Evolutionary conservation across 1,140 invertebrate genomes (phyloP).

Genomic region (Drosophila nikananu): DNA sequence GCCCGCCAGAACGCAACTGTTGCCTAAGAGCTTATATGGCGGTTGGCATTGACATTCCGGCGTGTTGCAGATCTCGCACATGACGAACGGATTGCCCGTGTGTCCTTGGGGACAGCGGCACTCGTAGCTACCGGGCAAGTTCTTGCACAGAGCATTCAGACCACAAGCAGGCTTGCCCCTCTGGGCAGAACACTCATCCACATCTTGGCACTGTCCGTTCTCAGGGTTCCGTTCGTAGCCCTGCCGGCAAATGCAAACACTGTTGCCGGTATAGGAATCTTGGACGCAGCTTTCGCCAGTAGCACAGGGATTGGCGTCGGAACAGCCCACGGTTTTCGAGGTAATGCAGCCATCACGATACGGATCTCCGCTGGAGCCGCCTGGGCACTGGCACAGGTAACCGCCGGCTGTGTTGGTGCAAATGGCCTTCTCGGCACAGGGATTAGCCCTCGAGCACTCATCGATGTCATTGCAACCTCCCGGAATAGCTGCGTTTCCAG

Average conservation of each 20-base stretch:
- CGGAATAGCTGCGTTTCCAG: constrained; percentile 88
- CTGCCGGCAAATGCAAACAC: constrained; percentile 94
- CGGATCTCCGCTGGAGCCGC: constrained; percentile 90
- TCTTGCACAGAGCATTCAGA: constrained; percentile 95
- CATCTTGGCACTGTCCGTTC: constrained; percentile 92
- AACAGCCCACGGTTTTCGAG: constrained; percentile 89
- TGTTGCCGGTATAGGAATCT: constrained; percentile 89
- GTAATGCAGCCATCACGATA: constrained; percentile 90
- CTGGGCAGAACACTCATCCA: constrained; percentile 93
- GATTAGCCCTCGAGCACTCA: constrained; percentile 90
- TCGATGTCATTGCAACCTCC: constrained; percentile 94
- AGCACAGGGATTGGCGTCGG: constrained; percentile 91
- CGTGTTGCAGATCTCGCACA: constrained; percentile 94
- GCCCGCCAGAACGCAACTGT: constrained; percentile 93
- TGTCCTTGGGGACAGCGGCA: constrained; percentile 95
- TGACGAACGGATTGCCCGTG: constrained; percentile 94
- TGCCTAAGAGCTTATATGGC: constrained; percentile 93
- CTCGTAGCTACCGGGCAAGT: constrained; percentile 96
- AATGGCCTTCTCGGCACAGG: constrained; percentile 92
- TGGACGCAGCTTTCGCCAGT: constrained; percentile 93
- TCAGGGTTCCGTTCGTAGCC: constrained; percentile 91
- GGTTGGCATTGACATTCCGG: constrained; percentile 94
- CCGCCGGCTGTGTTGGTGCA: constrained; percentile 95
- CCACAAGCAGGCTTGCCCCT: constrained; percentile 92
- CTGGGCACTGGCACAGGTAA: constrained; percentile 95